Percentiles rank a stretch among this genome's conserved stretches.
Evolutionary conservation across 2,113 vertebrate genomes (phyloP).

Genomic region (Galeopterus variegatus): DNA sequence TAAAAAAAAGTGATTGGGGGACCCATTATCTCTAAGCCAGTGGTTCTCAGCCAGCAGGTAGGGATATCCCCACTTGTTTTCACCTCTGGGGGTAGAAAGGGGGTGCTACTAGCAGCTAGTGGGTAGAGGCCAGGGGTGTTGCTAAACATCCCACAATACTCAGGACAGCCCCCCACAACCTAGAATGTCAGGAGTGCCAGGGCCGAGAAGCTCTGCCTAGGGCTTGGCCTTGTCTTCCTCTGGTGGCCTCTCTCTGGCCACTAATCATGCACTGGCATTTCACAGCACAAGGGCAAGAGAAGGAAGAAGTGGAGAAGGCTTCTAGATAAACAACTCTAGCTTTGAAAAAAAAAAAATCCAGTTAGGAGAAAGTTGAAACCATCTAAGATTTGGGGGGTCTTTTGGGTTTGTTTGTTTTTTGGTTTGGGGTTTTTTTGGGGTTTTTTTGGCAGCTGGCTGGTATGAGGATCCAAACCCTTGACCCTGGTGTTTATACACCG

Average conservation of each 20-base stretch:
- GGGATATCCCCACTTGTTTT: too few species aligned
- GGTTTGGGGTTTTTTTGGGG: too few species aligned
- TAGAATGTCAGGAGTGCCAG: background rate
- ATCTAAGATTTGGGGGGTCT: slow-evolving; percentile 4
- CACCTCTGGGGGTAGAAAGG: background rate
- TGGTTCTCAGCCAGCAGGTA: background rate
- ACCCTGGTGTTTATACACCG: too few species aligned
- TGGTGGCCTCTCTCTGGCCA: background rate
- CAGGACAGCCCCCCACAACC: too few species aligned
- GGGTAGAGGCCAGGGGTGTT: background rate
- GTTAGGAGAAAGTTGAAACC: slow-evolving; percentile 43
- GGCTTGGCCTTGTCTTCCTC: background rate
- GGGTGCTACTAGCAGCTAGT: background rate
- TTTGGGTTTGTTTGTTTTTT: too few species aligned
- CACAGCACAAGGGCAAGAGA: background rate
- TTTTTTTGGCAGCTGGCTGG: too few species aligned
- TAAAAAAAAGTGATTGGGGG: background rate
- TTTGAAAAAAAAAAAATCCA: background rate
- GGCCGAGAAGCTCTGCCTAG: background rate
- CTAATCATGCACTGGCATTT: background rate
- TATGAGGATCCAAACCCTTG: too few species aligned
- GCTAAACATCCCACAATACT: background rate
- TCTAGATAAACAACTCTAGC: background rate
- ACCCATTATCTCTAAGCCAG: background rate
- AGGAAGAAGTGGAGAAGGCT: background rate